A percentile compares a stretch with the other conserved stretches of the same genome.
These are phyloP conservation scores for Lophius americanus DNA, from an alignment of 2,797 vertebrate genomes.

Conservation along the genomic window DNA sequence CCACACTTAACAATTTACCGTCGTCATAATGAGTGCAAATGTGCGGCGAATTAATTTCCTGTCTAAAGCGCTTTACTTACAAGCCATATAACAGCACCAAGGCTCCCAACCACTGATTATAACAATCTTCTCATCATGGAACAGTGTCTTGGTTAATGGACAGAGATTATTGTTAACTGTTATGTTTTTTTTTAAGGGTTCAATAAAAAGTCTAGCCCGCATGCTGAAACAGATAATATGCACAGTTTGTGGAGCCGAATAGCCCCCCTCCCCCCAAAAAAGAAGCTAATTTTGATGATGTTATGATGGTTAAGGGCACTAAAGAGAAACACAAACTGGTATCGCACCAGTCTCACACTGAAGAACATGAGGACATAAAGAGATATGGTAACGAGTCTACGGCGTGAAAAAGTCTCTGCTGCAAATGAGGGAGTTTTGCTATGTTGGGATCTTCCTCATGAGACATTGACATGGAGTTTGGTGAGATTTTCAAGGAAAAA, in stretches of 20 bases:
- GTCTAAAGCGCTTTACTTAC: slow-evolving; percentile 64
- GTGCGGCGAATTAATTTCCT: slow-evolving; percentile 56
- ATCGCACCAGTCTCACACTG: no score
- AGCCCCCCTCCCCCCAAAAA: neutral
- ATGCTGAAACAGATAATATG: neutral
- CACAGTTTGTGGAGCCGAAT: neutral
- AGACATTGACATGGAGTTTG: no score
- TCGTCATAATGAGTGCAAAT: slow-evolving; percentile 60
- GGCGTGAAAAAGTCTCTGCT: no score
- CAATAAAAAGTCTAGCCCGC: slow-evolving; percentile 12
- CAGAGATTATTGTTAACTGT: neutral
- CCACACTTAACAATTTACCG: slow-evolving; percentile 72
- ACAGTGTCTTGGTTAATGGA: slow-evolving; percentile 13
- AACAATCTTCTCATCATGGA: slow-evolving; percentile 31
- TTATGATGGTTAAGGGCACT: neutral
- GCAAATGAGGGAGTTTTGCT: no score
- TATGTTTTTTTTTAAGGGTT: slow-evolving; percentile 9
- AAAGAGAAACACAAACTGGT: neutral
- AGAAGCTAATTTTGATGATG: neutral
- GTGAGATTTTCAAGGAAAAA: no score
- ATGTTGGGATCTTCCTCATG: no score
- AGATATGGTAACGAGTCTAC: no score
- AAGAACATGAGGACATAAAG: no score
- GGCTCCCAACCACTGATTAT: slow-evolving; percentile 43
- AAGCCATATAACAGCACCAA: slow-evolving; percentile 42